Evolutionary conservation across 92 coral and sea anemone genomes (phyloP).

Genomic region (Epizoanthus ramosus): DNA sequence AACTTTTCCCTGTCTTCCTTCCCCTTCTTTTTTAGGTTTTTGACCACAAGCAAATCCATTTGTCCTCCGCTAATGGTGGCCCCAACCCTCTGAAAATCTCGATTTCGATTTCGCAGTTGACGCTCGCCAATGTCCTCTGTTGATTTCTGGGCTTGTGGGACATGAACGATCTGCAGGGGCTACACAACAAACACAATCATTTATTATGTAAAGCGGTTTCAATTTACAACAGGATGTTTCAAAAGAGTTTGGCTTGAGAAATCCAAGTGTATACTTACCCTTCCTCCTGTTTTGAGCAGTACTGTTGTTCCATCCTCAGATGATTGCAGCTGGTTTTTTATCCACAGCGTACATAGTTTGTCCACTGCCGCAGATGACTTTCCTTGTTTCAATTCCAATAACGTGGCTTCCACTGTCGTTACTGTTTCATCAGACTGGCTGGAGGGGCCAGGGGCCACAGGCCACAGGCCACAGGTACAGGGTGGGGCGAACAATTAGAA

Average conservation of each 20-base stretch:
- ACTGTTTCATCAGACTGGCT: not conserved
- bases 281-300: slow-evolving; percentile 34
- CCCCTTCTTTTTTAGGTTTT: slow-evolving; percentile 6
- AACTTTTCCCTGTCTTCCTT: slow-evolving; percentile 16
- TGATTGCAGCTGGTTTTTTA: slow-evolving; percentile 15
- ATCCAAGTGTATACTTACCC: slow-evolving; percentile 9
- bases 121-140: slow-evolving; percentile 7
- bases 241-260: slow-evolving; percentile 26
- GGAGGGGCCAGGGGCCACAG: not conserved
- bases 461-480: not conserved
- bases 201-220: too few species aligned
- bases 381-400: not conserved
- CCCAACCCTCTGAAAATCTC: slow-evolving; percentile 36
- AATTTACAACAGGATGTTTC: not conserved
- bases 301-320: slow-evolving; percentile 39
- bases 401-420: not conserved
- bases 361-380: slow-evolving; percentile 12
- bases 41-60: slow-evolving; percentile 33
- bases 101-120: slow-evolving; percentile 19
- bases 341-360: slow-evolving; percentile 20
- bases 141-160: slow-evolving; percentile 15
- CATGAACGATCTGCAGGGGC: slow-evolving; percentile 36
- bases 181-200: not conserved
- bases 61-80: slow-evolving; percentile 26
- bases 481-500: slow-evolving; percentile 9